Evolutionary conservation across 2,113 vertebrate species (phyloP).

Genomic region (Chaetura pelagica): DNA sequence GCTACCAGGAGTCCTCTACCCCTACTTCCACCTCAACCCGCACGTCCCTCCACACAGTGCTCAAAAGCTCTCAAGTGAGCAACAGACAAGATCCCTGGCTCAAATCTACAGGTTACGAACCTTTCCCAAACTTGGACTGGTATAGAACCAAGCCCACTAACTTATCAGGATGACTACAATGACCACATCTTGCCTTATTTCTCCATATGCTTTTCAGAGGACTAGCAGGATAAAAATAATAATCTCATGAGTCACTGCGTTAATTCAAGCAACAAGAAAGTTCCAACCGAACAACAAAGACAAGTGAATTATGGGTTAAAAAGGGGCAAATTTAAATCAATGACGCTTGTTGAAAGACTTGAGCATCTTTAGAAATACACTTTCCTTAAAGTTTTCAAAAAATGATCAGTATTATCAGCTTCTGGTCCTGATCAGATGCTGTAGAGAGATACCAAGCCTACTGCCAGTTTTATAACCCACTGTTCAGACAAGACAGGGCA

Average conservation of each 20-base stretch:
- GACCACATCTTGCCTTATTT: not conserved
- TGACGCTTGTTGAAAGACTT: not conserved
- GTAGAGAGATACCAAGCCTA: not conserved
- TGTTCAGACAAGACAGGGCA: not conserved
- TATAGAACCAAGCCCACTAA: not conserved
- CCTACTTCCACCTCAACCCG: not conserved
- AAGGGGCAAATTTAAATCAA: not conserved
- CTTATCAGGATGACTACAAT: not conserved
- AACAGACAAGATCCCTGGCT: not conserved
- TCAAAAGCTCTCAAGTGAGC: not conserved
- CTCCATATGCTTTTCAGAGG: not conserved
- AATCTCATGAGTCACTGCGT: not conserved
- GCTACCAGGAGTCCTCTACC: not conserved
- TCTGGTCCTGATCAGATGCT: not conserved
- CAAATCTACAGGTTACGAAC: not conserved
- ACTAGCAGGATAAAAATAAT: not conserved
- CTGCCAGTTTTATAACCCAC: not conserved
- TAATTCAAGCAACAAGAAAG: not conserved
- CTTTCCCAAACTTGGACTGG: not conserved
- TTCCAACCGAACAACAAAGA: not conserved
- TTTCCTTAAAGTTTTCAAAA: not conserved
- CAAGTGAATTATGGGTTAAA: not conserved
- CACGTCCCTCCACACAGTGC: fast-evolving
- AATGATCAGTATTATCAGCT: not conserved
- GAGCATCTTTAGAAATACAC: not conserved